Conservation (phyloP, 1,140 invertebrate genomes). For the Drosophila parabipectinata region DNA sequence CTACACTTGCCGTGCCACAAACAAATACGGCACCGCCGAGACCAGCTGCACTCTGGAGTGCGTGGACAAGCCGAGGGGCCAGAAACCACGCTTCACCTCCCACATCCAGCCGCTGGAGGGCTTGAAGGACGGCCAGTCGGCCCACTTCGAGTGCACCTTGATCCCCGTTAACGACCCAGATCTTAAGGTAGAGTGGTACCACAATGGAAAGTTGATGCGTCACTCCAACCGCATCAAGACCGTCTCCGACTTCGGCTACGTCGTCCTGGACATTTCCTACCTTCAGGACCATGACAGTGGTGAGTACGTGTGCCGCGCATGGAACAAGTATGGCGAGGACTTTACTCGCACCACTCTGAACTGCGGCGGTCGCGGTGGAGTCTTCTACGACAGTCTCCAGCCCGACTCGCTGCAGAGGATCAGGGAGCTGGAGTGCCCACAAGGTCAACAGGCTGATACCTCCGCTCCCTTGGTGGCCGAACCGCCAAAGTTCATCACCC, state of each 20-base stretch:
- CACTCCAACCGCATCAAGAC: constrained; percentile 97
- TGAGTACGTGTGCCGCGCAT: constrained; percentile 95
- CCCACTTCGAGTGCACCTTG: constrained; percentile 96
- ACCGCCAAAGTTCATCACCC: constrained; percentile 95
- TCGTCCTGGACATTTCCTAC: constrained; percentile 97
- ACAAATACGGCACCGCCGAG: constrained; percentile 94
- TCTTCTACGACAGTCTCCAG: constrained; percentile 96
- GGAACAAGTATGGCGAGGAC: constrained; percentile 95
- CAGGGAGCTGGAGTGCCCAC: constrained; percentile 91
- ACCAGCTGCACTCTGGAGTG: constrained; percentile 93
- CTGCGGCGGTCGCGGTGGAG: constrained; percentile 93
- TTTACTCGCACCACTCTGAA: constrained; percentile 92
- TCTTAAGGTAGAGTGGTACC: constrained; percentile 98
- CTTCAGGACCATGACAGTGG: constrained; percentile 97
- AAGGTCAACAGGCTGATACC: constrained; percentile 86
- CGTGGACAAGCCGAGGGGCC: constrained; percentile 92
- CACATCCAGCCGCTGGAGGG: constrained; percentile 93
- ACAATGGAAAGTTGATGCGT: constrained; percentile 93
- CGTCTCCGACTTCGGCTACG: constrained; percentile 97
- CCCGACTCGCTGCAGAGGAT: constrained; percentile 96
- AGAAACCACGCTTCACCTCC: constrained; percentile 94
- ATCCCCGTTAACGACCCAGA: constrained; percentile 96
- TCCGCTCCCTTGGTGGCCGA: constrained; percentile 89
- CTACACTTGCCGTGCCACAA: constrained; percentile 94
- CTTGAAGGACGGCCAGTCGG: constrained; percentile 95